Evolutionary conservation across 2,888 invertebrate species (phyloP).

Genomic region (Neoitamus cyanurus): DNA sequence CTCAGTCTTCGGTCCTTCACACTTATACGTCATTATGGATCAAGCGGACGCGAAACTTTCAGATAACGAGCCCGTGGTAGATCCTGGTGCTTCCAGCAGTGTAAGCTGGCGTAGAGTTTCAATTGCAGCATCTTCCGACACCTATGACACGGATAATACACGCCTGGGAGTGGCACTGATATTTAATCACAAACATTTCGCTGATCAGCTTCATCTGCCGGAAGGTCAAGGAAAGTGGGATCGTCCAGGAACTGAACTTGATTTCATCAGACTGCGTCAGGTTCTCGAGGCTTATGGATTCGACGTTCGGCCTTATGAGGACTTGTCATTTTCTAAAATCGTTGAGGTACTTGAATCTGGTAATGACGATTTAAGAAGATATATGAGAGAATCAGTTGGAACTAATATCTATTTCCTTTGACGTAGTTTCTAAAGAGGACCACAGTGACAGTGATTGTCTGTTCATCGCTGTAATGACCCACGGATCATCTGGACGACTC

Average conservation of each 20-base stretch:
- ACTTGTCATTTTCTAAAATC: conserved; percentile 60
- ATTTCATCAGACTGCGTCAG: conserved; percentile 67
- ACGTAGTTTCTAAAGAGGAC: conserved; percentile 67
- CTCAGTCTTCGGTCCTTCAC: background rate
- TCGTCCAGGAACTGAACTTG: conserved; percentile 70
- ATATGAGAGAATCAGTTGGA: background rate
- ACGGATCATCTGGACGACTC: conserved; percentile 73
- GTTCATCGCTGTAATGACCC: conserved; percentile 72
- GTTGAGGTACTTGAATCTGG: conserved; percentile 62
- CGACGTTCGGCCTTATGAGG: conserved; percentile 66
- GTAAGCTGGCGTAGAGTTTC: background rate
- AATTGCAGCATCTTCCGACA: conserved; percentile 59
- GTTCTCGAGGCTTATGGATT: conserved; percentile 67
- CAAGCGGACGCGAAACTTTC: background rate
- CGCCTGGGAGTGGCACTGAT: conserved; percentile 70
- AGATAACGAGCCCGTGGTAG: background rate
- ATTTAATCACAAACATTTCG: conserved; percentile 69
- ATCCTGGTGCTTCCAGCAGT: background rate
- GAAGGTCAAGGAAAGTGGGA: background rate
- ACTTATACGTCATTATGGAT: background rate
- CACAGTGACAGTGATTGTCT: conserved; percentile 73
- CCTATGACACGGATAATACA: conserved; percentile 68
- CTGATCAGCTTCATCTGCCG: conserved; percentile 54
- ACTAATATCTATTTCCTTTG: background rate
- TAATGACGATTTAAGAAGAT: conserved; percentile 60